phyloP scores from a whole-genome alignment of 2,113 vertebrate genomes.

The Oreocharis arfaki region DNA sequence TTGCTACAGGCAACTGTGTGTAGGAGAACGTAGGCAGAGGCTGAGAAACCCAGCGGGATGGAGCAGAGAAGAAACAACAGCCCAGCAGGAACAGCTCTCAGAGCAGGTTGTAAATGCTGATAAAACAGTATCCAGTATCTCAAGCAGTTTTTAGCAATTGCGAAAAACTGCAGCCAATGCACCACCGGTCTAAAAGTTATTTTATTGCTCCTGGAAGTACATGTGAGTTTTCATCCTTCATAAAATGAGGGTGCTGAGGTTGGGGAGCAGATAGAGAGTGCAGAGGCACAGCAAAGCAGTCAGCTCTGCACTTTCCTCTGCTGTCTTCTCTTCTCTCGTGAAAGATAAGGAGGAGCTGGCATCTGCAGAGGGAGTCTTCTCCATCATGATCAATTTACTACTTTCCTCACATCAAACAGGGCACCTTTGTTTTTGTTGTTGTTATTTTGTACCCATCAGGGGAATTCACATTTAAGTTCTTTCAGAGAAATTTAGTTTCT shows the following conservation, averaged over 20 bases:
- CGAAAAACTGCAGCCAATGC: background rate
- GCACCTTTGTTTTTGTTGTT: background rate
- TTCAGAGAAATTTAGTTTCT: background rate
- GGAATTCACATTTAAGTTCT: background rate
- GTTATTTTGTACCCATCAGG: background rate
- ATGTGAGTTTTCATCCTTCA: background rate
- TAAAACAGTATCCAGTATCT: background rate
- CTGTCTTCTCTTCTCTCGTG: background rate
- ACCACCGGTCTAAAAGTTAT: background rate
- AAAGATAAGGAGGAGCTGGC: background rate
- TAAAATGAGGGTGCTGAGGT: background rate
- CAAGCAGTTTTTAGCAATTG: background rate
- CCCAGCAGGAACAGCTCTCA: background rate
- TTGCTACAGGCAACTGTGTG: constrained; percentile 16
- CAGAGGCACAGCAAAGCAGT: background rate
- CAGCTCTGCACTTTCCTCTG: background rate
- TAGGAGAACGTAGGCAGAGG: background rate
- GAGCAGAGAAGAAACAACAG: background rate
- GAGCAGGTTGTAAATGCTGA: background rate
- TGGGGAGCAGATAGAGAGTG: rapidly evolving
- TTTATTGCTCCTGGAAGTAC: background rate
- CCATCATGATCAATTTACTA: background rate
- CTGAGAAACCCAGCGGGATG: background rate
- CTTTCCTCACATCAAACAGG: background rate
- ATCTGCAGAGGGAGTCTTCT: background rate